Percentiles rank a stretch among this genome's conserved stretches.
Conservation (phyloP, 2,888 invertebrate species). For the Sphaerophoria rueppellii region DNA sequence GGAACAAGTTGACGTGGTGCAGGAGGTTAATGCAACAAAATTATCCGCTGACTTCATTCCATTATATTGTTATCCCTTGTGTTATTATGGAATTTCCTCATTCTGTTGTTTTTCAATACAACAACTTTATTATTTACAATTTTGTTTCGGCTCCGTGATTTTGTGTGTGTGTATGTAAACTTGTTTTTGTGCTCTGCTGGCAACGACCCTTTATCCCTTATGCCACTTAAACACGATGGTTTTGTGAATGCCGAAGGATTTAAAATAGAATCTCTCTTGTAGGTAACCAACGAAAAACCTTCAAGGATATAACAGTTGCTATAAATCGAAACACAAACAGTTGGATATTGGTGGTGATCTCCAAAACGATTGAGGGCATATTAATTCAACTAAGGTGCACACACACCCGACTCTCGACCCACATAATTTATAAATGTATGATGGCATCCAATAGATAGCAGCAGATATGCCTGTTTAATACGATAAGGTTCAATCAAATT, state of each 20-base stretch:
- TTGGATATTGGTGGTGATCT: slow-evolving; percentile 1
- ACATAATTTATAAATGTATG: slow-evolving; percentile 31
- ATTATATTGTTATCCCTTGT: slow-evolving; percentile 23
- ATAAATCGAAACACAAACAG: slow-evolving; percentile 2
- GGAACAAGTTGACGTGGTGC: slow-evolving; percentile 74
- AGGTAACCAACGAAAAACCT: neutral
- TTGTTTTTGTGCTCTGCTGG: neutral
- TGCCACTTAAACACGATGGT: slow-evolving; percentile 27
- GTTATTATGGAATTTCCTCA: slow-evolving; percentile 7
- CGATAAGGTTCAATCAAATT: slow-evolving; percentile 28
- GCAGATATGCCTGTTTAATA: neutral
- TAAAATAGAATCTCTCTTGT: neutral
- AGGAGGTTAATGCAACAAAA: slow-evolving; percentile 74
- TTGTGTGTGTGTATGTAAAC: slow-evolving; percentile 18
- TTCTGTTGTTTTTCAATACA: slow-evolving; percentile 18
- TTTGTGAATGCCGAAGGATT: slow-evolving; percentile 24
- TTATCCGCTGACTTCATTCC: slow-evolving; percentile 57
- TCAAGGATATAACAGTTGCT: slow-evolving; percentile 24
- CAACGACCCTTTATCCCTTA: slow-evolving; percentile 11
- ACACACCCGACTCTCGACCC: slow-evolving; percentile 42
- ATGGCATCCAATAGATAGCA: neutral
- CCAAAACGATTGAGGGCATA: slow-evolving; percentile 12
- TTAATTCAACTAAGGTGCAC: slow-evolving; percentile 30
- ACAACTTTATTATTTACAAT: slow-evolving; percentile 47
- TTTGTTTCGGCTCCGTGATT: slow-evolving; percentile 39